These are phyloP conservation scores for Onychostruthus taczanowskii DNA, from an alignment of 2,113 vertebrate genomes.

Conservation along the genomic window DNA sequence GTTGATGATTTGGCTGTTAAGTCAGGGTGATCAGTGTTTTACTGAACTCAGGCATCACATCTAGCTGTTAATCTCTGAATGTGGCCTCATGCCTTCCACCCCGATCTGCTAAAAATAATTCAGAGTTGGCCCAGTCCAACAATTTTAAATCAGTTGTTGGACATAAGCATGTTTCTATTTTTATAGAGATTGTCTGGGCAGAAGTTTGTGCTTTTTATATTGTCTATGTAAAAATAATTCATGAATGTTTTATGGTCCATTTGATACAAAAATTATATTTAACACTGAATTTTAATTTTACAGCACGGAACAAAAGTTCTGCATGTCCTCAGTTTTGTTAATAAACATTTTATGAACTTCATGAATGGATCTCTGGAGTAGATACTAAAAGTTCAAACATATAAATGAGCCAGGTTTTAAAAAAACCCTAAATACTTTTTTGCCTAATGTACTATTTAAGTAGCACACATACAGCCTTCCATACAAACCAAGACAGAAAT, in stretches of 20 bases:
- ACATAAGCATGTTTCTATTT: not conserved
- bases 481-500: not conserved
- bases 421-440: not conserved
- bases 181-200: not conserved
- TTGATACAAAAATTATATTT: not conserved
- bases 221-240: not conserved
- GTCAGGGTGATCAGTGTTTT: not conserved
- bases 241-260: not conserved
- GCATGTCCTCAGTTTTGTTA: not conserved
- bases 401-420: not conserved
- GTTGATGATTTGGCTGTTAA: not conserved
- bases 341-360: constrained; percentile 37
- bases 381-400: not conserved
- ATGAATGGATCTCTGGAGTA: not conserved
- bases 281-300: not conserved
- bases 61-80: not conserved
- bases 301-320: not conserved
- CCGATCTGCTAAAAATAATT: not conserved
- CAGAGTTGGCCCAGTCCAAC: not conserved
- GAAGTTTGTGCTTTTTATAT: not conserved
- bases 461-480: not conserved
- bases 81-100: not conserved
- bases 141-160: not conserved
- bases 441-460: constrained; percentile 20
- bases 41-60: not conserved